These are phyloP conservation scores for Acrocephalus scirpaceus DNA, from an alignment of 2,797 vertebrate genomes.

Conservation along the genomic window DNA sequence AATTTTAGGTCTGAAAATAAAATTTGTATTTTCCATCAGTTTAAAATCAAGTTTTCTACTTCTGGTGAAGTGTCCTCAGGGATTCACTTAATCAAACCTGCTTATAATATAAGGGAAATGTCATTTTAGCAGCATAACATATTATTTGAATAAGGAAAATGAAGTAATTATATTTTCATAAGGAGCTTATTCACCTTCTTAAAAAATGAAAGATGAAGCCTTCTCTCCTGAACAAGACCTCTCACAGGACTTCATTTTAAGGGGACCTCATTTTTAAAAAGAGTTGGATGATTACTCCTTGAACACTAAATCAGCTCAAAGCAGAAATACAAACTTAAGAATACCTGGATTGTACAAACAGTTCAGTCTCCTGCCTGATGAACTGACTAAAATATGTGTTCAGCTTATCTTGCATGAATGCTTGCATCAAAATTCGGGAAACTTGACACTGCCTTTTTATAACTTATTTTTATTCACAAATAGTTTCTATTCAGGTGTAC, in stretches of 20 bases:
- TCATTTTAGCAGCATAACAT: not conserved
- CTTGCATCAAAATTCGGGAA: not conserved
- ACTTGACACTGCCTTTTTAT: not conserved
- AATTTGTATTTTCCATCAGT: not conserved
- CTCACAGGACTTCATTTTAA: conserved; percentile 1
- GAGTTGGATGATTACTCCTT: not conserved
- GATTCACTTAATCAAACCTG: not conserved
- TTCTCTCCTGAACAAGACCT: not conserved
- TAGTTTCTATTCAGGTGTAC: not conserved
- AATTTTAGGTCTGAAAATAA: not conserved
- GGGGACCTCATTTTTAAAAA: not conserved
- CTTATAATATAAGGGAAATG: not conserved
- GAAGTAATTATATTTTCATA: not conserved
- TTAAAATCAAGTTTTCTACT: not conserved
- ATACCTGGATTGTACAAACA: not conserved
- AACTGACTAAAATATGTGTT: not conserved
- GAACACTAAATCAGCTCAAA: not conserved
- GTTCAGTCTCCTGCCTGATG: not conserved
- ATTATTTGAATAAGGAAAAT: not conserved
- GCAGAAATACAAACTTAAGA: not conserved
- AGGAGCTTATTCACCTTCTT: not conserved
- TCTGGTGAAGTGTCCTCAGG: not conserved
- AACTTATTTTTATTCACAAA: not conserved
- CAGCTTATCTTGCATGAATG: not conserved
- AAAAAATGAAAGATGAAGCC: not conserved